Evolutionary conservation across 2,888 invertebrate genomes (phyloP), one percentile per base, ranked within the genome.

Genomic region (Thymelicus lineola): DNA sequence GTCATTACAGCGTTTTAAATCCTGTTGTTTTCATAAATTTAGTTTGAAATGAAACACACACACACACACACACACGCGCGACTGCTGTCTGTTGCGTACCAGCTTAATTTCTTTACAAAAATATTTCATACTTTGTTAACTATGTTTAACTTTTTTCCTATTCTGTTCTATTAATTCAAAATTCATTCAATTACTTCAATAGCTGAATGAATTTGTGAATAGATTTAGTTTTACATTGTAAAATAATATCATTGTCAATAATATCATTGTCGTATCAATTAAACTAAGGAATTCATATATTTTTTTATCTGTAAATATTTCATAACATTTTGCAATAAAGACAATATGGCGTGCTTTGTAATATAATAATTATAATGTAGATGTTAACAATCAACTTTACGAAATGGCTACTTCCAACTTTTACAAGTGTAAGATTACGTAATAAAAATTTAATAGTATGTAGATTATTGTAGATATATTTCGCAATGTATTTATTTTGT

Each of bases 311-410:
- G 61, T 62, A 66, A 59, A 64, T 70, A 58, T 67, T 64, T 59
- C 61, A 53, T 74, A 64, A 60, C 70, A 67, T 75, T 68, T 82
- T 83, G 83, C 82, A 88, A 86, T 84, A 87, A 88, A 83, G 91
- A 91, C 91, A 91, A 91, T 91, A 90, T 83, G 81, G 81, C 78
- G 89, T 90, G 90, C 89, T 91, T 91, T 90, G 86, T 87, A 86
- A 79, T 78, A 82, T 83, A 84, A 57, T 45, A n/a, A 55, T 28
- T 15, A 62, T 46, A 73, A 61, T 71, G 64, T 76, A 75, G 77
- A 42, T 17, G 45, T 55, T 68, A 46, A 46, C 62, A n/a, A 57
- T 57, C 28, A 48, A 68, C 14, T 28, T 62, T 55, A 42, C n/a
- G 7, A 66, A 66, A 60, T 53, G 53, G 14, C 59, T 66, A 66